Conservation (phyloP, 2,113 vertebrate genomes). For the Callocephalon fimbriatum region DNA sequence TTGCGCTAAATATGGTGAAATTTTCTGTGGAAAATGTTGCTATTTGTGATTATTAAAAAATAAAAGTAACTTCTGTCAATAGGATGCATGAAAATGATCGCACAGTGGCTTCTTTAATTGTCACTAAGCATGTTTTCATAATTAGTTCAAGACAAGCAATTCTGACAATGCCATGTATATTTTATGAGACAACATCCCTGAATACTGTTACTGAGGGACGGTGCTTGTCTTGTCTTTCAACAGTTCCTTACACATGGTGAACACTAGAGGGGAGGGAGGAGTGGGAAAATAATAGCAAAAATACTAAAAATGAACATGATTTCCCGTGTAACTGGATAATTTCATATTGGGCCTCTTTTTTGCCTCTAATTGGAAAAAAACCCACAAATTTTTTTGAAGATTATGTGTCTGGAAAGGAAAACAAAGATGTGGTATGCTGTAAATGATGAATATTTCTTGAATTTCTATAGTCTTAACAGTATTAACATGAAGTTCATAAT, state of each 20-base stretch:
- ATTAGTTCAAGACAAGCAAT: slow-evolving; percentile 70
- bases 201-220: background rate
- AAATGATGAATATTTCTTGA: background rate
- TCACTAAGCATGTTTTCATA: slow-evolving; percentile 57
- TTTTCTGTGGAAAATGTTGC: background rate
- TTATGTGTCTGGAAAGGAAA: background rate
- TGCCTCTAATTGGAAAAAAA: background rate
- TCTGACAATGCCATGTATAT: slow-evolving; percentile 4
- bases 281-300: background rate
- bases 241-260: slow-evolving; percentile 21
- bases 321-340: background rate
- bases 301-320: background rate
- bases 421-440: background rate
- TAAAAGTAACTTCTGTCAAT: slow-evolving; percentile 25
- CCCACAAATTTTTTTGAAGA: background rate
- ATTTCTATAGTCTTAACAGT: background rate
- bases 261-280: background rate
- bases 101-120: slow-evolving; percentile 57
- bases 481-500: background rate
- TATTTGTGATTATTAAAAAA: background rate
- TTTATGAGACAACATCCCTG: slow-evolving; percentile 47
- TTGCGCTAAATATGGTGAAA: background rate
- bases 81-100: background rate
- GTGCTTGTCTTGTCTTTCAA: slow-evolving; percentile 8
- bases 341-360: background rate